Conservation (phyloP, 2,113 vertebrate species). For the Bos taurus region DNA sequence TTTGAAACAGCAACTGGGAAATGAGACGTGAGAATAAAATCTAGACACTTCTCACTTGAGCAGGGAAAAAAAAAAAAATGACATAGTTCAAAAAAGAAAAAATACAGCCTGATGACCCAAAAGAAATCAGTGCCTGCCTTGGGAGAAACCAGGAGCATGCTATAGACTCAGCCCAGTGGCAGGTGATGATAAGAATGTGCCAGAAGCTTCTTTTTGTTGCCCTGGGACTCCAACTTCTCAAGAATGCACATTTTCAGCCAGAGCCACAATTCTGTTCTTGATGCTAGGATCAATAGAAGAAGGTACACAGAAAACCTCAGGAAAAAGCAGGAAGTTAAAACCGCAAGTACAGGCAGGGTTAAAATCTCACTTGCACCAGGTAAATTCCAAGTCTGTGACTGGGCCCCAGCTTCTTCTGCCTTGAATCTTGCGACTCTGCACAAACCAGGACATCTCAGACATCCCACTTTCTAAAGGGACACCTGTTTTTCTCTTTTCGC, state of each 20-base stretch:
- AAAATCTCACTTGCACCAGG: not conserved
- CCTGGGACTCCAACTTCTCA: not conserved
- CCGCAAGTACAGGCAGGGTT: not conserved
- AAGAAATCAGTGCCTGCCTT: not conserved
- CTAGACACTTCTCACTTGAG: not conserved
- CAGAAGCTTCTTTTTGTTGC: not conserved
- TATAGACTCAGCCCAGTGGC: not conserved
- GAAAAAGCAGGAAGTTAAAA: not conserved
- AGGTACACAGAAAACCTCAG: not conserved
- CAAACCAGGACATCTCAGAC: not conserved
- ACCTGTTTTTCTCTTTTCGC: not conserved
- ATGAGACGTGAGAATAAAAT: not conserved
- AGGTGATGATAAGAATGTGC: not conserved
- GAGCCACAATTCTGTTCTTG: not conserved
- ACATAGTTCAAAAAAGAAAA: not conserved
- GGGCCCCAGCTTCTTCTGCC: not conserved
- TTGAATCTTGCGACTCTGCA: not conserved
- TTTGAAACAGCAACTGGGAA: not conserved
- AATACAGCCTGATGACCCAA: not conserved
- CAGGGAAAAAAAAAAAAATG: not conserved
- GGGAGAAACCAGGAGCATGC: not conserved
- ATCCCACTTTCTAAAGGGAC: not conserved
- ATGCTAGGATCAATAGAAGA: not conserved
- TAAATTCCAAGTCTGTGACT: accelerated
- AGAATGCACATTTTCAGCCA: not conserved